Base-by-base conservation (phyloP, 2,888 invertebrate genomes). In the Ligdia adustata region DNA sequence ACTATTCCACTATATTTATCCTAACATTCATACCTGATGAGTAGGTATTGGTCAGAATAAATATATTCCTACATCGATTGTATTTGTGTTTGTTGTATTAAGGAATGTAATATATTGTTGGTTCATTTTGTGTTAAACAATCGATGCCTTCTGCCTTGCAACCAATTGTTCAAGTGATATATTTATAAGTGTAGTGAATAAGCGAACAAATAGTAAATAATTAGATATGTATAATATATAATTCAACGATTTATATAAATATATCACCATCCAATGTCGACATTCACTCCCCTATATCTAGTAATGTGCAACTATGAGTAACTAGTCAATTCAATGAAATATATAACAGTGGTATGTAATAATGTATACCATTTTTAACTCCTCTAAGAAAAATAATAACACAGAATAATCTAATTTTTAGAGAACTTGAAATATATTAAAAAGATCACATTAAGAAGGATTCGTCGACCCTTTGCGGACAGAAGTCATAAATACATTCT, bases 221-320 rank as follows among this genome's bases (percentile, higher is more conserved):
- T 16, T 4, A 5, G 16, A 16, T 16, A 16, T 16, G 0, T 22
- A 22, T 2, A 18, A 5, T 1, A 6, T 16, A 16, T 16, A 18
- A 6, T 18, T 18, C 1, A 1, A 6, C 4, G 4, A 5, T 48
- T 48, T 39, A 31, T 49, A 50, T 49, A 60, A 52, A 57, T 55
- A 59, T 55, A 55, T 55, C 60, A 60, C 53, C 13, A 14, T 32
- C 34, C 39, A 49, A 34, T 43, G 24, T 28, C 37, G 39, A 51
- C 46, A 39, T 44, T 37, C 28, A 45, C 46, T 42, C 66, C 55
- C 52, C 69, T 75, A 75, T 47, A 64, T 62, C 76, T 79, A 82
- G 72, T 62, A 74, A 79, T 80, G 80, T 83, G 82, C 79, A 78
- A 73, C 76, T 79, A 82, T 75, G 60, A 68, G 70, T 77, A 77